Conservation (phyloP, 2,797 vertebrate species). For the Caiman crocodilus region DNA sequence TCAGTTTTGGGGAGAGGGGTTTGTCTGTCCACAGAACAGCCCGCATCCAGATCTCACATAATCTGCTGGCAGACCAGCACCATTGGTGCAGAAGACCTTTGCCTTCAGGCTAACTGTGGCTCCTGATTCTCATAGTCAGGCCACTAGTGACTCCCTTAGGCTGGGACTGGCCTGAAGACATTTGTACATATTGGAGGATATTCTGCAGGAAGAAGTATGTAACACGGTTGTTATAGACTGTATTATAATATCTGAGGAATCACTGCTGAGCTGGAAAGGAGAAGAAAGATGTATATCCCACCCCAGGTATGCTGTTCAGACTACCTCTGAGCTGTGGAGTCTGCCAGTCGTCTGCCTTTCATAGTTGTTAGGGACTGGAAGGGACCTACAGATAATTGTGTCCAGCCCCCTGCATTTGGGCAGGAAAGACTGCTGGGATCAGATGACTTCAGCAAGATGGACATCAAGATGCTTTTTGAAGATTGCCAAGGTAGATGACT, state of each 20-base stretch:
- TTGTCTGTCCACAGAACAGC: not conserved
- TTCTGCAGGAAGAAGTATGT: not conserved
- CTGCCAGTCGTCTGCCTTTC: not conserved
- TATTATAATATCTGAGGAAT: not conserved
- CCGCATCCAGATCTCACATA: not conserved
- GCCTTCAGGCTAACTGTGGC: not conserved
- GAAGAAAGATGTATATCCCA: not conserved
- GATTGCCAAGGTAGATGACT: no score
- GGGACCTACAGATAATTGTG: no score
- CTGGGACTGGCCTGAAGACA: no score
- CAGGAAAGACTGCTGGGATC: no score
- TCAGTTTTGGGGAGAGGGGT: not conserved
- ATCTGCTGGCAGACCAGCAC: fast-evolving
- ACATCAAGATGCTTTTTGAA: no score
- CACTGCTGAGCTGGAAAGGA: not conserved
- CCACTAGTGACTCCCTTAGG: not conserved
- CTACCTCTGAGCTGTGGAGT: not conserved
- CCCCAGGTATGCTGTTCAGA: not conserved
- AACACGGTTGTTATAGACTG: fast-evolving
- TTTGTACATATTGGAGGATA: not conserved
- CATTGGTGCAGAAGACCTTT: not conserved
- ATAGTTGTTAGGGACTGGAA: not conserved
- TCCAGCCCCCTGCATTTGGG: no score
- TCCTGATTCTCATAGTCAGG: not conserved
- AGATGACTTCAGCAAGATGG: no score